Evolutionary conservation across 1,140 invertebrate species (phyloP), one percentile per base, ranked within the genome.

Genomic region (Zaprionus ghesquierei): DNA sequence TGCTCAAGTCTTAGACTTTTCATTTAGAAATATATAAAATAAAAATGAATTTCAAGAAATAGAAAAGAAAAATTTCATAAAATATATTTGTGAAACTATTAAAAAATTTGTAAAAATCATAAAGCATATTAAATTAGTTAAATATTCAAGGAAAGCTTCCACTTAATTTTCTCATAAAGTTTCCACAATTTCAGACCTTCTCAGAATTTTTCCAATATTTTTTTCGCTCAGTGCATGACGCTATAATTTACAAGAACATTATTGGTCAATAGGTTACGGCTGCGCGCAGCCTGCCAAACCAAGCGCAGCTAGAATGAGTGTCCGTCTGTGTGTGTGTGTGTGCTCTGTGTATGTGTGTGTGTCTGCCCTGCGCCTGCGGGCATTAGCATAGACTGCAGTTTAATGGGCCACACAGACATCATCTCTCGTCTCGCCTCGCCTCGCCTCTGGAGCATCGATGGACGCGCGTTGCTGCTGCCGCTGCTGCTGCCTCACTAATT

Each of bases 301-400:
- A 46, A 20, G n/a, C 18, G 41, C 18, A 46, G 18, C 4, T 22
- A 2, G n/a, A 46, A 4, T 27, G 22, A 33, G 18, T 53, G 31
- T 64, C 1, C 44, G 56, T 27, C 0, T 25, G 4, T 53, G 33
- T 62, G 10, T 35, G 15, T 22, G 29, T 60, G 38, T 29, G 6
- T 25, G 2, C 44, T 56, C 27, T 63, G 41, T 56, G 25, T 51
- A 25, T 64, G 23, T 63, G 13, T 60, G 29, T 73, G 31, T 51
- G 15, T 23, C n/a, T 54, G 69, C 25, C 15, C 50, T 23, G 68
- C 68, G 49, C 13, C 23, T 20, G 4, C 15, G 38, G 59, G 66
- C 66, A 75, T 70, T 75, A 75, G 72, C 72, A 75, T 75, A 75
- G 72, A 70, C 71, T 75, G 72, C 72, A 75, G 56, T 75, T 75